Evolutionary conservation across 2,113 vertebrate genomes (phyloP).

Genomic region (Syngnathus typhle): DNA sequence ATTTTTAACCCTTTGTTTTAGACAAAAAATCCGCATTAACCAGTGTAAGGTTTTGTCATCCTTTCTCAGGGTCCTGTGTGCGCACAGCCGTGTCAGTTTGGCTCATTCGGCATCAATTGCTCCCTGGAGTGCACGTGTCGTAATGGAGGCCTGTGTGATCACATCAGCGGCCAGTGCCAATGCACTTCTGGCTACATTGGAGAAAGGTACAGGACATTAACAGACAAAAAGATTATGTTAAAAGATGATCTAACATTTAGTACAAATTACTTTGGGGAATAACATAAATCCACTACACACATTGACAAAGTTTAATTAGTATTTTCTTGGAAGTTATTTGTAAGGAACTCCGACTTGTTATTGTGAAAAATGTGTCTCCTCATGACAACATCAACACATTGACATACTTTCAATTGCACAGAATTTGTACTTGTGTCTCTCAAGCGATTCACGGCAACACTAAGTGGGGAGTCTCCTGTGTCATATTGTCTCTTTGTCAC

Average conservation of each 20-base stretch:
- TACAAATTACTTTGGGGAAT: not conserved
- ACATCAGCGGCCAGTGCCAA: constrained; percentile 84
- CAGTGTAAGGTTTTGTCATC: not conserved
- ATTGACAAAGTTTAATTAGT: not conserved
- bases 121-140: constrained; percentile 85
- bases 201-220: constrained; percentile 74
- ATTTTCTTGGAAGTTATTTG: not conserved
- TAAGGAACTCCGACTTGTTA: too few relatives aligned
- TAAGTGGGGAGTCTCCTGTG: too few relatives aligned
- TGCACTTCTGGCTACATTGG: constrained; percentile 83
- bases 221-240: not conserved
- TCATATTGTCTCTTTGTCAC: too few relatives aligned
- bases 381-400: too few relatives aligned
- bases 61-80: constrained; percentile 84
- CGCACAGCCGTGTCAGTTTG: constrained; percentile 83
- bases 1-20: not conserved
- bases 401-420: too few relatives aligned
- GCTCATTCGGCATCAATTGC: constrained; percentile 86
- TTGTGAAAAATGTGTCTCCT: too few relatives aligned
- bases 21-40: not conserved
- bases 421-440: too few relatives aligned
- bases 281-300: not conserved
- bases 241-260: not conserved
- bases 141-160: constrained; percentile 87
- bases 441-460: too few relatives aligned